Conservation (phyloP, 2,888 invertebrate genomes). For the Lepidocyrtoides sp. region DNA sequence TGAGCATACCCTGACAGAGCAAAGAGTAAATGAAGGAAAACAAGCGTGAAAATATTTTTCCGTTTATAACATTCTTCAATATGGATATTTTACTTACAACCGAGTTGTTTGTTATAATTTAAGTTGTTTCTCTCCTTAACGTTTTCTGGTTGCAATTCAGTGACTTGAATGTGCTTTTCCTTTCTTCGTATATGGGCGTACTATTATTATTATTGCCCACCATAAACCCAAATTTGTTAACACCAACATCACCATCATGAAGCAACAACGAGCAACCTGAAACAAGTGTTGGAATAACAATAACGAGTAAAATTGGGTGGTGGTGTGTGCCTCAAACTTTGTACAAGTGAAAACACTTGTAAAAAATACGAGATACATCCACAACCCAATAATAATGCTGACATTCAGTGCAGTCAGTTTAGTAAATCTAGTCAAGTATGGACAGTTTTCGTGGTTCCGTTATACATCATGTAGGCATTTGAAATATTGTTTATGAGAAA, state of each 20-base stretch:
- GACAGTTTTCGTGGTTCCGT: no score
- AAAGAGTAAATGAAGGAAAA: constrained; percentile 63
- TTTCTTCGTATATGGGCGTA: not conserved
- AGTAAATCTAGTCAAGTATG: no score
- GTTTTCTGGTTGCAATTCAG: not conserved
- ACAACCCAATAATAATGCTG: no score
- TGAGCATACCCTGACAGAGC: constrained; percentile 71
- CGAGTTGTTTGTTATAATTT: not conserved
- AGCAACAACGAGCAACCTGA: constrained; percentile 16
- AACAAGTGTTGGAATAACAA: constrained; percentile 68
- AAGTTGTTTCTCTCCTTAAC: not conserved
- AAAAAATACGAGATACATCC: no score
- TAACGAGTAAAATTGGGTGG: constrained; percentile 40
- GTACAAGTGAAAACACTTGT: not conserved
- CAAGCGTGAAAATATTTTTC: constrained; percentile 61
- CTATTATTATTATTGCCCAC: constrained; percentile 38
- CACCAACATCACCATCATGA: not conserved
- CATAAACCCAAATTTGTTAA: constrained; percentile 29
- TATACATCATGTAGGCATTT: no score
- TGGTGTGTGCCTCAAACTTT: not conserved
- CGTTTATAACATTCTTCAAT: constrained; percentile 1
- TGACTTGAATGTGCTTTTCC: not conserved
- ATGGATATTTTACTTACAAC: not conserved
- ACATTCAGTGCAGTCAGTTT: no score
- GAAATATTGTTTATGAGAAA: no score